Conservation (phyloP, 1,140 invertebrate species). For the Tribolium castaneum region DNA sequence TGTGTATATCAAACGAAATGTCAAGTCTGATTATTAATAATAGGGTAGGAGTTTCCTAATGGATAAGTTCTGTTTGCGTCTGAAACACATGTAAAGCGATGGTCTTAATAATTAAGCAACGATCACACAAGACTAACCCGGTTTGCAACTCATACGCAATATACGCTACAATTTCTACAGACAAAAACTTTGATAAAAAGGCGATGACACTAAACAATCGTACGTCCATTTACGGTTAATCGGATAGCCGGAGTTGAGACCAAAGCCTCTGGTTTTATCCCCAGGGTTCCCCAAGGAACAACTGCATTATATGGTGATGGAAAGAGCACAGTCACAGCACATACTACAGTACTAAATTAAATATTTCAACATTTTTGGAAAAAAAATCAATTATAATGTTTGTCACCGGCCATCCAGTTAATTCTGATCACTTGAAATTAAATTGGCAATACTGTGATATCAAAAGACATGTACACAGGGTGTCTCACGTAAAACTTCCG, state of each 20-base stretch:
- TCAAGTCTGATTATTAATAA: constrained; percentile 35
- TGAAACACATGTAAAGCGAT: constrained; percentile 24
- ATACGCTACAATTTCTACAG: neutral
- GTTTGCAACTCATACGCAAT: neutral
- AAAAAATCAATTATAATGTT: too few relatives aligned
- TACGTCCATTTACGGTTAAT: constrained; percentile 40
- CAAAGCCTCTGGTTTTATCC: constrained; percentile 24
- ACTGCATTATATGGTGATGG: constrained; percentile 25
- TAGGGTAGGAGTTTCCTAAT: constrained; percentile 38
- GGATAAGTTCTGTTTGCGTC: constrained; percentile 40
- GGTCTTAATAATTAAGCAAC: constrained; percentile 19
- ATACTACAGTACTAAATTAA: too few relatives aligned
- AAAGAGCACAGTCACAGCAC: neutral
- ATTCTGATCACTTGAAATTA: too few relatives aligned
- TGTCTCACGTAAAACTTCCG: too few relatives aligned
- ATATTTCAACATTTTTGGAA: too few relatives aligned
- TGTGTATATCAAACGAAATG: constrained; percentile 26
- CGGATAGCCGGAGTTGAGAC: constrained; percentile 36
- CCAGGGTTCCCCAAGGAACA: constrained; percentile 21
- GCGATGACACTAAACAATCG: constrained; percentile 38
- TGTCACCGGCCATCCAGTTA: too few relatives aligned
- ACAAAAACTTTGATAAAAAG: neutral
- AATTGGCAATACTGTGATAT: too few relatives aligned
- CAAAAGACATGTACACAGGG: too few relatives aligned
- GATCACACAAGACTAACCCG: neutral